Evolutionary conservation across 2,888 invertebrate species (phyloP), one percentile per base, ranked within the genome.

Genomic region (Nematopogon swammerdamellus): DNA sequence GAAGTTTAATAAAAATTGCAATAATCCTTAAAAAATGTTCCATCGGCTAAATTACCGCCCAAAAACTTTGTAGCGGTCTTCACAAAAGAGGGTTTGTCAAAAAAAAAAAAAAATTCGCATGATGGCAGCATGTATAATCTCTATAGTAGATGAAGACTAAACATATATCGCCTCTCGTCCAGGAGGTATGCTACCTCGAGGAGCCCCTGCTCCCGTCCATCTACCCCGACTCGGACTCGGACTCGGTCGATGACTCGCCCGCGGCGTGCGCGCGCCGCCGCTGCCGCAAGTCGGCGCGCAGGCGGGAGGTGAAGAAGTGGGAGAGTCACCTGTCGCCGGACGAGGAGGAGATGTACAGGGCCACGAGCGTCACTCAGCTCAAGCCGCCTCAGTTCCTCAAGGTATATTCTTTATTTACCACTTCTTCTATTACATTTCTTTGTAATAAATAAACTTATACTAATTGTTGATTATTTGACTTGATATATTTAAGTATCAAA

Each of bases 301-400:
- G 5, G 25, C 25, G 25, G 5, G 25, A 25, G 5, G n/a, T n/a
- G n/a, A n/a, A n/a, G n/a, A n/a, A n/a, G n/a, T 25, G 25, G 2
- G 57, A 62, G 2, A 52, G 58, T 0, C 51, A 58, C 5, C 50
- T 57, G 1, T 55, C 61, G 0, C 74, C 74, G 2, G 48, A 59
- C 42, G 75, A 75, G 36, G 71, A 72, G 25, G 61, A 67, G 0
- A 60, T 67, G 36, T 62, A 59, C 51, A 64, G 61, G 6, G 72
- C 69, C 1, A 74, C 75, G 16, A 76, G 74, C 47, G 71, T 77
- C 19, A 67, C 68, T 0, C 74, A 77, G 51, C 60, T 77, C 1
- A 68, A 75, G 10, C 68, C 73, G 0, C 72, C 70, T 0, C 51
- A 70, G 50, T 77, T 77, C 42, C 75, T 77, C 76, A 74, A 72